These are phyloP conservation scores for Caenorhabditis wallacei DNA, from an alignment of 2,888 invertebrate genomes.

Conservation along the genomic window DNA sequence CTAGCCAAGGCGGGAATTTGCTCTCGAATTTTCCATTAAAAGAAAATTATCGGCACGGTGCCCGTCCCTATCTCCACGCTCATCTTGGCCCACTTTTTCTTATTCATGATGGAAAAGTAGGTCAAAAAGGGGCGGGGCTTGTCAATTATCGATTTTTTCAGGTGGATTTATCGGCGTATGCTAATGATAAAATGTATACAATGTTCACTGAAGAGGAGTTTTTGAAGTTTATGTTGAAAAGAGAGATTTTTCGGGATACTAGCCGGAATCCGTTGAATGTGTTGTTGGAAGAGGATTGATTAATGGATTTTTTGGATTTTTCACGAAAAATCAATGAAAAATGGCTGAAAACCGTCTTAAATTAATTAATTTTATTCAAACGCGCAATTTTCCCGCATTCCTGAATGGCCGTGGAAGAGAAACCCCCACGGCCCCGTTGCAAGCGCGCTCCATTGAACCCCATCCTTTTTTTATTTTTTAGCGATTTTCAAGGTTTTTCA, in stretches of 20 bases:
- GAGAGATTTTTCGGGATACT: constrained; percentile 7
- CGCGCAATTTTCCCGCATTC: neutral
- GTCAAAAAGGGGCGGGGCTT: neutral
- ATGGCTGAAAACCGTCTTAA: too few relatives aligned
- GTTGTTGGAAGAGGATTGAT: neutral
- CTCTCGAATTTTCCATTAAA: neutral
- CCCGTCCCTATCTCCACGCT: constrained; percentile 18
- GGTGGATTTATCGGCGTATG: neutral
- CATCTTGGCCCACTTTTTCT: constrained; percentile 24
- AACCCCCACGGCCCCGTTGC: neutral
- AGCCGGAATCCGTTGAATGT: neutral
- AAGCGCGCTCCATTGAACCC: neutral
- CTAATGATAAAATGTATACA: constrained; percentile 14
- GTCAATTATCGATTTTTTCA: neutral
- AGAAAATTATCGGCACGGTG: neutral
- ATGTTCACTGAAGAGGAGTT: constrained; percentile 23
- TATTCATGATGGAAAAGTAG: constrained; percentile 23
- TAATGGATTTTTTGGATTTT: too few relatives aligned
- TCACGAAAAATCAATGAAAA: too few relatives aligned
- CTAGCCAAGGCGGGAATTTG: neutral
- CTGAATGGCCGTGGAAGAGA: neutral
- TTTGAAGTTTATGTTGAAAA: neutral
- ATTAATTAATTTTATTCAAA: too few relatives aligned
- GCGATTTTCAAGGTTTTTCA: neutral
- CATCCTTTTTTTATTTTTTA: neutral